Evolutionary conservation across 2,888 invertebrate species (phyloP), one percentile per base, ranked within the genome.

Genomic region (Xanthia togata): DNA sequence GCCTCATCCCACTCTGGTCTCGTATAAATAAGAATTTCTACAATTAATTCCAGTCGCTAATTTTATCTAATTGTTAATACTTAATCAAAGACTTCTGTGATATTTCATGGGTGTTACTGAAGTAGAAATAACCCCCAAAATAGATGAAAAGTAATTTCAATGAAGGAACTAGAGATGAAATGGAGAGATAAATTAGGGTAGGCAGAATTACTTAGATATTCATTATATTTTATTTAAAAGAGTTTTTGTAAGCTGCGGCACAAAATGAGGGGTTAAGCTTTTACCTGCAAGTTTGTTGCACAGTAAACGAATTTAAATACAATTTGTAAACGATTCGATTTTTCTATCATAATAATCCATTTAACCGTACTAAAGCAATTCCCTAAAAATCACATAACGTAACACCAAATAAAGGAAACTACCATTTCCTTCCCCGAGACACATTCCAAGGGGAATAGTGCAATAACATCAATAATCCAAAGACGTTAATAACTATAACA

Each of bases 391-490:
- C 23, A 53, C 23, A 38, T 5, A 47, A 31, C 41, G 35, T 38
- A 69, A 59, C 23, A 77, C 14, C 14, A 64, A 65, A 41, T 72
- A 57, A 57, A 60, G 62, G 70, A 73, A 73, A 82, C 64, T 31
- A 26, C 53, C 41, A 26, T 17, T 59, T 80, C 23, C 69, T 35
- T 60, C 35, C 23, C 41, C 23, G 9, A 55, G 53, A 57, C 62
- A 59, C 50, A 64, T 35, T 70, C 57, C 50, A 78, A 80, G 63
- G 67, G 69, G 35, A 81, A 78, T 23, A 31, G 55, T 79, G 71
- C 60, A 75, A 76, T 73, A 73, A 77, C 85, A 87, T 87, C 78
- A 82, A 85, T 86, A 87, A 85, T 68, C 76, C 70, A 64, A 71
- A 70, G 74, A 81, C 82, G 75, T 76, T 81, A 73, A 83, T 84